Evolutionary conservation across 30 jellyfish, hydroid and myxozoan species (phyloP).

Genomic region (Mastigias papua): DNA sequence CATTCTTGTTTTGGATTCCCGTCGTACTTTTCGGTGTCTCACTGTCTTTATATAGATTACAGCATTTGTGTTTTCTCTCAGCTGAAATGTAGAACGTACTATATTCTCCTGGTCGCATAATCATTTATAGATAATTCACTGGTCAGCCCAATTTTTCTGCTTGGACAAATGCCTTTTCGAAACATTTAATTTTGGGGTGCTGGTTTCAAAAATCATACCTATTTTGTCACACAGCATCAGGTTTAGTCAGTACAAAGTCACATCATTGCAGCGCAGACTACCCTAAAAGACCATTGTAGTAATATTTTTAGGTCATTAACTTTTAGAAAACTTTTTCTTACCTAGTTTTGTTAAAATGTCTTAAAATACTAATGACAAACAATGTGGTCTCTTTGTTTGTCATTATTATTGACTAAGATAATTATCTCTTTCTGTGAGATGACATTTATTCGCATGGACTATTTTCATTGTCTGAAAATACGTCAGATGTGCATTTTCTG

Average conservation of each 20-base stretch:
- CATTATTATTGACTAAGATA: no score
- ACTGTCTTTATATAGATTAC: no score
- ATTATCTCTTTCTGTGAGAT: not conserved
- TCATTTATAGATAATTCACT: no score
- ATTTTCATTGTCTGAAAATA: not conserved
- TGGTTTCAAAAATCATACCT: constrained; percentile 24
- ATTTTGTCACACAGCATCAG: constrained; percentile 16
- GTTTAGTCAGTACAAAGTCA: constrained; percentile 23
- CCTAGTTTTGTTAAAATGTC: not conserved
- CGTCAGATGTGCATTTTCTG: not conserved
- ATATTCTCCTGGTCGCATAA: no score
- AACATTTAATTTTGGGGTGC: constrained; percentile 41
- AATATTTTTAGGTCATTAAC: not conserved
- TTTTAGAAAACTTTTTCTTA: not conserved
- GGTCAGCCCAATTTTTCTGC: constrained; percentile 58
- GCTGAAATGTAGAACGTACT: no score
- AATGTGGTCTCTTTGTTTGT: not conserved
- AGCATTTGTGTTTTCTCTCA: no score
- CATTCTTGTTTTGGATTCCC: no score
- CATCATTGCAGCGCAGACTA: not conserved
- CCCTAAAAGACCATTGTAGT: not conserved
- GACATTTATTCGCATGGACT: not conserved
- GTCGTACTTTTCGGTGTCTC: no score
- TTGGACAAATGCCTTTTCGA: constrained; percentile 4
- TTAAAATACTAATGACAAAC: not conserved